Evolutionary conservation across 2,797 vertebrate species (phyloP).

Genomic region (Cossypha heuglini): DNA sequence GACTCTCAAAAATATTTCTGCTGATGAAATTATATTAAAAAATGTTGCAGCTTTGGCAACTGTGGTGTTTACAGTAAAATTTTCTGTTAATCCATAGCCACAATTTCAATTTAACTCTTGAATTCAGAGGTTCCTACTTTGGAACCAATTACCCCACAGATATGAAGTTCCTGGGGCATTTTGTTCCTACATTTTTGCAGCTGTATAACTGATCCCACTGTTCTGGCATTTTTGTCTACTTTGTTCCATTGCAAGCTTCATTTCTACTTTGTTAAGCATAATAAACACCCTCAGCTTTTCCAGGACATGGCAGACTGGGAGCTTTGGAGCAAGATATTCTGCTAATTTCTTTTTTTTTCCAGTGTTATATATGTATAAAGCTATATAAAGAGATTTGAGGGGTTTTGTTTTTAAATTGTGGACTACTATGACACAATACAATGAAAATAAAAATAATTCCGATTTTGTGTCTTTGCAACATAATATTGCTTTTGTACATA

Average conservation of each 20-base stretch:
- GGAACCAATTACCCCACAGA: neutral
- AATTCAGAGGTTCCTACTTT: neutral
- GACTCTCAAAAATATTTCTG: neutral
- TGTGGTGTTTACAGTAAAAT: neutral
- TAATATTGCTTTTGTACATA: neutral
- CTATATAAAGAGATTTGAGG: neutral
- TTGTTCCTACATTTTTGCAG: neutral
- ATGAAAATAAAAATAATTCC: neutral
- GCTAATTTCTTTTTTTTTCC: neutral
- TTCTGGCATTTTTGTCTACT: neutral
- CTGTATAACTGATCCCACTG: neutral
- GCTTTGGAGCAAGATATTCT: neutral
- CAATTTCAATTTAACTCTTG: neutral
- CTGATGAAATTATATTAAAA: neutral
- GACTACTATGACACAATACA: neutral
- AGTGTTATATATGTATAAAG: neutral
- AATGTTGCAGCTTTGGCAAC: neutral
- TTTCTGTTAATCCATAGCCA: neutral
- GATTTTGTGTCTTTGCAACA: neutral
- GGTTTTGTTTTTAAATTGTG: neutral
- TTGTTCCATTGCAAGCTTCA: neutral
- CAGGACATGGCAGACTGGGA: neutral
- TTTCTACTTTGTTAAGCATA: neutral
- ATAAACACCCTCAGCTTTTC: neutral
- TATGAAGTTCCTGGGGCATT: neutral